Percentiles rank a stretch among this genome's conserved stretches.
phyloP scores from a whole-genome alignment of 2,888 invertebrate species.

The Strigamia transsilvanica region DNA sequence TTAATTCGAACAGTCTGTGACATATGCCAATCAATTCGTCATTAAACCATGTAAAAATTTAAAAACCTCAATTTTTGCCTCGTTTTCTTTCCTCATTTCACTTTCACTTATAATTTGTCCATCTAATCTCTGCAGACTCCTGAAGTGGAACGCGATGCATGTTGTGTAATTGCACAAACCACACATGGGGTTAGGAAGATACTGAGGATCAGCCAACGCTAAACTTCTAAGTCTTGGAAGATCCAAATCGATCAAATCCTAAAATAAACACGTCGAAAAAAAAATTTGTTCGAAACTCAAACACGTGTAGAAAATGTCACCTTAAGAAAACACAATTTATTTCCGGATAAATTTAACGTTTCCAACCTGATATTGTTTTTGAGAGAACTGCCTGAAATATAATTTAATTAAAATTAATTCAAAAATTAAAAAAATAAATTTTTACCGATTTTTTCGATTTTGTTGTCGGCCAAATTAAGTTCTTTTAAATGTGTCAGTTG shows the following conservation, averaged over 20 bases:
- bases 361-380: background rate
- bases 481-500: constrained; percentile 44
- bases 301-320: background rate
- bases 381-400: constrained; percentile 5
- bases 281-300: background rate
- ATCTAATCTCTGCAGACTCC: constrained; percentile 5
- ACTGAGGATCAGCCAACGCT: constrained; percentile 41
- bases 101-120: constrained; percentile 5
- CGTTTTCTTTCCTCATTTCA: constrained; percentile 33
- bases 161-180: constrained; percentile 44
- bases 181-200: background rate
- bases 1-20: constrained; percentile 33
- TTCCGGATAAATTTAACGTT: constrained; percentile 50
- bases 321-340: constrained; percentile 41
- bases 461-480: constrained; percentile 41
- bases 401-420: background rate
- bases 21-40: background rate
- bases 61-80: background rate
- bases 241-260: constrained; percentile 35
- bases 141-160: constrained; percentile 26
- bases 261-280: background rate
- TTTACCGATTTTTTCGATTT: constrained; percentile 19
- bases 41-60: background rate
- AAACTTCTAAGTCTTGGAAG: constrained; percentile 45
- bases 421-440: background rate